phyloP scores from a whole-genome alignment of 1,140 invertebrate genomes.

The Batillaria attramentaria region DNA sequence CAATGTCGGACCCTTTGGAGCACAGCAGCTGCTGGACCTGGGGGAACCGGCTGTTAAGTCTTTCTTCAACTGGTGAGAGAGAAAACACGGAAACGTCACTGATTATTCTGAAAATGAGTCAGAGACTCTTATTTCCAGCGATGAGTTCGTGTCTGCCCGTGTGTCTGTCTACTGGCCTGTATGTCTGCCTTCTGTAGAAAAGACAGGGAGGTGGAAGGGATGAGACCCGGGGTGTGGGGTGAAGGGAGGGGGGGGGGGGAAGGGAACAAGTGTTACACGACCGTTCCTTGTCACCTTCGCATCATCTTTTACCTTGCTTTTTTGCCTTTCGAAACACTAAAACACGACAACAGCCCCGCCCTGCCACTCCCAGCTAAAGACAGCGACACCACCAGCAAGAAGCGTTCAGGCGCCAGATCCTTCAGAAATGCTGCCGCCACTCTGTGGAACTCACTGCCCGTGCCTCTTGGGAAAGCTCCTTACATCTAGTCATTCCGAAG shows the following conservation, averaged over 20 bases:
- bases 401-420: too few relatives aligned
- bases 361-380: too few relatives aligned
- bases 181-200: not conserved
- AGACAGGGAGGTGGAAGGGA: not conserved
- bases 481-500: too few relatives aligned
- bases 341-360: too few relatives aligned
- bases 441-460: too few relatives aligned
- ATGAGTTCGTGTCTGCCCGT: not conserved
- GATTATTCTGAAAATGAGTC: not conserved
- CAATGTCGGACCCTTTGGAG: conserved; percentile 74
- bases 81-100: not conserved
- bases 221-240: not conserved
- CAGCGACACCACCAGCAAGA: too few relatives aligned
- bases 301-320: too few relatives aligned
- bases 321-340: too few relatives aligned
- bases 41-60: conserved; percentile 68
- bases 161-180: not conserved
- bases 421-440: too few relatives aligned
- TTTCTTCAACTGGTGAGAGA: conserved; percentile 74
- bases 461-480: too few relatives aligned
- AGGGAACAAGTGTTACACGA: too few relatives aligned
- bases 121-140: not conserved
- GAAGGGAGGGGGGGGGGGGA: not conserved
- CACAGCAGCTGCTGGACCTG: conserved; percentile 72
- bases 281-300: too few relatives aligned